Evolutionary conservation across 2,888 invertebrate species (phyloP).

Genomic region (Exocentrus adspersus): DNA sequence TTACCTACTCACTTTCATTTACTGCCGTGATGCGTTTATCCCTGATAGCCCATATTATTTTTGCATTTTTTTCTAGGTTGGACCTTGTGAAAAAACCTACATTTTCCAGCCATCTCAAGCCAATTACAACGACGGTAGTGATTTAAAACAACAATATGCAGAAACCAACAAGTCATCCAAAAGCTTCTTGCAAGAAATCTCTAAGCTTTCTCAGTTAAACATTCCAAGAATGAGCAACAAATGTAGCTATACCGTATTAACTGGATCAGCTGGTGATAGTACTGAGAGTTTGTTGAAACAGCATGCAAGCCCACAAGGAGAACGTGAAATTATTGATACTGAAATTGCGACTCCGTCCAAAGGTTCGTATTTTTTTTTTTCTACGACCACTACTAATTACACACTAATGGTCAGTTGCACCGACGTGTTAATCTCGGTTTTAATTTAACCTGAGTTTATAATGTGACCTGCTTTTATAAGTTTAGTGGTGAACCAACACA

Average conservation of each 20-base stretch:
- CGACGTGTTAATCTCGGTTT: too few relatives aligned
- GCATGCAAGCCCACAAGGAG: slow-evolving; percentile 54
- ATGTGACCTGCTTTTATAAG: too few relatives aligned
- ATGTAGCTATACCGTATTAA: slow-evolving; percentile 77
- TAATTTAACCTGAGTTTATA: too few relatives aligned
- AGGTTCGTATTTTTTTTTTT: slow-evolving; percentile 37
- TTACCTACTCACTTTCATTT: too few relatives aligned
- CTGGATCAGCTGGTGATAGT: slow-evolving; percentile 70
- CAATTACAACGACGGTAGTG: slow-evolving; percentile 63
- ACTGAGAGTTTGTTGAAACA: slow-evolving; percentile 71
- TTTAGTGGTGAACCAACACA: too few relatives aligned
- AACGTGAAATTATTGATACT: slow-evolving; percentile 48
- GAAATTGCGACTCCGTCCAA: slow-evolving; percentile 58
- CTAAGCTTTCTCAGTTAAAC: slow-evolving; percentile 77
- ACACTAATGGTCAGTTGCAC: too few relatives aligned
- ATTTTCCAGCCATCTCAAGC: slow-evolving; percentile 62
- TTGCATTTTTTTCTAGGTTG: slow-evolving; percentile 44
- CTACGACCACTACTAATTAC: background rate
- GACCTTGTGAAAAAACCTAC: slow-evolving; percentile 62
- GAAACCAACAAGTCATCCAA: slow-evolving; percentile 56
- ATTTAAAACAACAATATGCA: slow-evolving; percentile 53
- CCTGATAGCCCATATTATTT: too few relatives aligned
- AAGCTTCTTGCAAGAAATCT: slow-evolving; percentile 68
- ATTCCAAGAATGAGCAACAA: slow-evolving; percentile 73
- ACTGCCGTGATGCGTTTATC: too few relatives aligned